phyloP scores from a whole-genome alignment of 2,113 vertebrate species.

The Panthera uncia region DNA sequence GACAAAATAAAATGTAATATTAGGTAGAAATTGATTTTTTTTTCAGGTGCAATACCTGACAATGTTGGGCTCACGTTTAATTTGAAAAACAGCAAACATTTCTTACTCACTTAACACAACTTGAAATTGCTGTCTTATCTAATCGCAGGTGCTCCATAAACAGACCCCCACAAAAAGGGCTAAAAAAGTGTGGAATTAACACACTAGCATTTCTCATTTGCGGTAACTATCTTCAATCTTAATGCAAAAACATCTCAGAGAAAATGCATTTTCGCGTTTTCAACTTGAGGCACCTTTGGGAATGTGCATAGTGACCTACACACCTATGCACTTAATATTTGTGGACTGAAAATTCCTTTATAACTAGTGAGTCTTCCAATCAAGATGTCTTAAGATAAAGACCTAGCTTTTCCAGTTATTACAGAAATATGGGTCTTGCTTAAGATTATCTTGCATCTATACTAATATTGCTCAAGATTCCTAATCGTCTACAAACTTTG shows the following conservation, averaged over 20 bases:
- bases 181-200: not conserved
- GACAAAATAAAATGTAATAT: not conserved
- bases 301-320: not conserved
- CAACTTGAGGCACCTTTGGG: not conserved
- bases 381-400: not conserved
- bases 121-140: not conserved
- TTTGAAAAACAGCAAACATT: conserved; percentile 30
- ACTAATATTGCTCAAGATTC: conserved; percentile 59
- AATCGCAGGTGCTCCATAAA: not conserved
- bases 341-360: conserved; percentile 1
- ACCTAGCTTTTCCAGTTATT: not conserved
- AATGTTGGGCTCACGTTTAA: not conserved
- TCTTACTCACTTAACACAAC: not conserved
- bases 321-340: not conserved
- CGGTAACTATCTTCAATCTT: not conserved
- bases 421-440: conserved; percentile 50
- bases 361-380: not conserved
- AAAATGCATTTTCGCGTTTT: not conserved
- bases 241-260: not conserved
- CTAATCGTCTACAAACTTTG: conserved; percentile 45
- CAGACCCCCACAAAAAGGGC: not conserved
- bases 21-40: not conserved
- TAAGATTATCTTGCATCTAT: conserved; percentile 38
- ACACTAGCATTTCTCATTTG: not conserved
- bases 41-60: not conserved